Evolutionary conservation across 2,888 invertebrate species (phyloP).

Genomic region (Rhopalosiphum nymphaeae): DNA sequence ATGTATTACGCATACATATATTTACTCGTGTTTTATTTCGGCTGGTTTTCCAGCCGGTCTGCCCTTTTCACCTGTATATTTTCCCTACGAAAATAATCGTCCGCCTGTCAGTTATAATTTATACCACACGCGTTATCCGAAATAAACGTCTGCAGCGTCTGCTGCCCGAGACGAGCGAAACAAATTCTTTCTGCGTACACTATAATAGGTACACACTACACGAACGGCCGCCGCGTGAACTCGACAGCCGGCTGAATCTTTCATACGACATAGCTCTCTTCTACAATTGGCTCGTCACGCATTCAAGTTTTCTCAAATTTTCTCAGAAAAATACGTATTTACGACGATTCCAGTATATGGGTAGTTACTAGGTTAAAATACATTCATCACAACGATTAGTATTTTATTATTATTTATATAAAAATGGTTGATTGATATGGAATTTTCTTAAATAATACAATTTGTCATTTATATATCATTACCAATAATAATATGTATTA

Average conservation of each 20-base stretch:
- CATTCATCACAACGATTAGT: not conserved
- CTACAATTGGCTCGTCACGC: slow-evolving; percentile 13
- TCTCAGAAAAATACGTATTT: not conserved
- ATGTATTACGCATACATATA: not conserved
- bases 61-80: slow-evolving; percentile 49
- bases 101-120: slow-evolving; percentile 54
- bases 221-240: not conserved
- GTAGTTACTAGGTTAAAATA: not conserved
- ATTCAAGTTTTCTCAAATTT: not conserved
- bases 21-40: slow-evolving; percentile 7
- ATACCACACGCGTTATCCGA: slow-evolving; percentile 28
- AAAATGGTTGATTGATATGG: not conserved
- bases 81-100: slow-evolving; percentile 46
- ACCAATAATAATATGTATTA: not conserved
- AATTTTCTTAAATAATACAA: not conserved
- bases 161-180: slow-evolving; percentile 27
- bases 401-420: not conserved
- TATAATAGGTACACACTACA: not conserved
- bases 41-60: slow-evolving; percentile 18
- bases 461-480: not conserved
- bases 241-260: slow-evolving; percentile 52
- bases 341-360: not conserved
- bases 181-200: slow-evolving; percentile 43
- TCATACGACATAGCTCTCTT: not conserved
- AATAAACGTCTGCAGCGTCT: slow-evolving; percentile 1